A percentile compares a stretch with the other conserved stretches of the same genome.
These are phyloP conservation scores for Numida meleagris DNA, from an alignment of 2,113 vertebrate genomes.

Conservation along the genomic window DNA sequence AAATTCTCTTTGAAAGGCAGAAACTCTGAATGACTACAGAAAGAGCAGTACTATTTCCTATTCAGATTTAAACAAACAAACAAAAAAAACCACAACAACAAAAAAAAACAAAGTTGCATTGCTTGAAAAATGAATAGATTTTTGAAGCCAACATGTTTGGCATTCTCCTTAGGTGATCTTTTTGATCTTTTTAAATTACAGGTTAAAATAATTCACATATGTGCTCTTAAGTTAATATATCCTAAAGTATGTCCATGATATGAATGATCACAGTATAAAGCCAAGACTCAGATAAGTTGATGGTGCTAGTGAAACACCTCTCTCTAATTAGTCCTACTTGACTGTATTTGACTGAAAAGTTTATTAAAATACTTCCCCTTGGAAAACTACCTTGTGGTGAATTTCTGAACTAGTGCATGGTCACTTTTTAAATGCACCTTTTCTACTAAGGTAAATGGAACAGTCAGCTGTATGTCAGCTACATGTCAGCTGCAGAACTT, in stretches of 20 bases:
- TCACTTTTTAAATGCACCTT: constrained; percentile 48
- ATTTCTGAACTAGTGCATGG: neutral
- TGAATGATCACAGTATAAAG: neutral
- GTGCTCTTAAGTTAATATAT: neutral
- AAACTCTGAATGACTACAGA: neutral
- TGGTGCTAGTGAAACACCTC: neutral
- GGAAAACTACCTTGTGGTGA: neutral
- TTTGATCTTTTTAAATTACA: neutral
- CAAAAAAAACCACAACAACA: neutral
- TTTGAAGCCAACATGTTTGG: neutral
- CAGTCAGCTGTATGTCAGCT: neutral
- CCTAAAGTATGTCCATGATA: neutral
- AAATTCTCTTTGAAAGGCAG: neutral
- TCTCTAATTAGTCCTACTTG: neutral
- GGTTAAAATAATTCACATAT: neutral
- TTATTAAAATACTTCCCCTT: neutral
- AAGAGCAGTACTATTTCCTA: neutral
- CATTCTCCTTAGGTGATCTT: neutral
- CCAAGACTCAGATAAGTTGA: neutral
- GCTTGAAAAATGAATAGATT: neutral
- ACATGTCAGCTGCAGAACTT: neutral
- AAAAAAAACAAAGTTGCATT: neutral
- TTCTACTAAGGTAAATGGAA: constrained; percentile 27
- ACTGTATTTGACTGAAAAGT: neutral
- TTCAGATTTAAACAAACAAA: neutral